Base-by-base conservation (phyloP, 2,113 vertebrate species). In the Osmerus eperlanus region DNA sequence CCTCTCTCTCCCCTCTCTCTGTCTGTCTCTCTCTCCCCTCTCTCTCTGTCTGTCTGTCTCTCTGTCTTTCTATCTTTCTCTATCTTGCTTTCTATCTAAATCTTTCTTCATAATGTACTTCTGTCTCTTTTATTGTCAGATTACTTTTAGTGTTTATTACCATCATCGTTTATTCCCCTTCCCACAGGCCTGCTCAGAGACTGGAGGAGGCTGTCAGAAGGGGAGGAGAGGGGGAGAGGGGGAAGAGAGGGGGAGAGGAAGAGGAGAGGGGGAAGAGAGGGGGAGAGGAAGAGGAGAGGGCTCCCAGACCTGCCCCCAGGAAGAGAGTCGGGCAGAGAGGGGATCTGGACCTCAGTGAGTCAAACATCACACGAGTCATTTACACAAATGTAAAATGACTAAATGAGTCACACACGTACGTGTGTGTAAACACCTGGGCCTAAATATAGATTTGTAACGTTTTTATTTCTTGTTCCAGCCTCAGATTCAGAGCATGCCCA, bases 301-400 rank as follows among this genome's bases (percentile, higher is more conserved):
- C 2, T 2, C 12, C 68, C 0, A 19, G 80, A 2, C 0, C 4
- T 12, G 16, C 13, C 0, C 58, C 65, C 52, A 82, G 68, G 16
- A 70, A 59, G 12, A 88, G 85, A 72, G 86, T 88, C 0, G 88
- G 73, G 77, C 78, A 68, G 6, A 71, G 76, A 19, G 28, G 76
- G 0, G 84, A 75, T 21, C 60, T 69, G 62, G 68, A 89, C 8
- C 53, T 69, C 67, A 73, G 95, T 95, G 74, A 89, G 93, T 86
- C 62, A 36, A 0, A 13, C 47, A 36, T 32, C 3, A 7, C 6
- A 13, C 28, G 9, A 19, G 15, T 21, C 23, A 23, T 23, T 23
- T 23, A 23, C 23, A 23, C 23, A 23, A 23, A 23, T 23, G 23
- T 23, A 23, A 23, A 23, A 23, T 23, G 23, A 23, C 23, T 23